These are phyloP conservation scores for Mesodorylaimus sp. DNA, from an alignment of 2,888 invertebrate genomes.

Conservation along the genomic window DNA sequence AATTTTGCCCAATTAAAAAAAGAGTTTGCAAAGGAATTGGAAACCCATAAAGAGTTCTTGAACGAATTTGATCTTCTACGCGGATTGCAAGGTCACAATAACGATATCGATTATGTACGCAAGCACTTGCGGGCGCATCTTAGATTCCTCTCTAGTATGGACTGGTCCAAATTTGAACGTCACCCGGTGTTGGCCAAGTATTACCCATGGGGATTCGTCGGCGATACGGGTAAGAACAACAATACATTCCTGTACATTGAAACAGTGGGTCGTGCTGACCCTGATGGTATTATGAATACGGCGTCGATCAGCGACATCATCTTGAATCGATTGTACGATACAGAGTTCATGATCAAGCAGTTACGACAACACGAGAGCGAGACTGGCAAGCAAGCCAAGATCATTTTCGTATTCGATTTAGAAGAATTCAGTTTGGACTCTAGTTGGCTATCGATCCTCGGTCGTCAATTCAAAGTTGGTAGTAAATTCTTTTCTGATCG, in stretches of 20 bases:
- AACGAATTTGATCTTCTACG: slow-evolving; percentile 2
- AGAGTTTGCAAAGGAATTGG: too few species aligned
- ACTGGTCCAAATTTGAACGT: not conserved
- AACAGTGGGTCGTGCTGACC: not conserved
- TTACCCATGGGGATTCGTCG: not conserved
- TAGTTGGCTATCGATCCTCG: too few species aligned
- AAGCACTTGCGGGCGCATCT: not conserved
- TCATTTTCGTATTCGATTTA: not conserved
- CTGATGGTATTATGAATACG: not conserved
- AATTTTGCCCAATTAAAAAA: too few species aligned
- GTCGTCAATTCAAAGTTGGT: not conserved
- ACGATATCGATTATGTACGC: not conserved
- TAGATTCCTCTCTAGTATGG: not conserved
- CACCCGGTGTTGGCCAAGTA: not conserved
- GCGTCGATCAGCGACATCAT: not conserved
- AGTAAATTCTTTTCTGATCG: not conserved
- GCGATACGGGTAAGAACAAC: not conserved
- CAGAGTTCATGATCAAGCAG: not conserved
- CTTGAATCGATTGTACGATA: not conserved
- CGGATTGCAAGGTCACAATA: not conserved
- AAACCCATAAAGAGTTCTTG: too few species aligned
- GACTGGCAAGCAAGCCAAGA: not conserved
- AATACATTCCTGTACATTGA: not conserved
- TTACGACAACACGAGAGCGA: not conserved
- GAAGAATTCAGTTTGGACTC: not conserved